Evolutionary conservation across 92 coral and sea anemone species (phyloP), one percentile per base, ranked within the genome.

Genomic region (Umimayanthus kanabou): DNA sequence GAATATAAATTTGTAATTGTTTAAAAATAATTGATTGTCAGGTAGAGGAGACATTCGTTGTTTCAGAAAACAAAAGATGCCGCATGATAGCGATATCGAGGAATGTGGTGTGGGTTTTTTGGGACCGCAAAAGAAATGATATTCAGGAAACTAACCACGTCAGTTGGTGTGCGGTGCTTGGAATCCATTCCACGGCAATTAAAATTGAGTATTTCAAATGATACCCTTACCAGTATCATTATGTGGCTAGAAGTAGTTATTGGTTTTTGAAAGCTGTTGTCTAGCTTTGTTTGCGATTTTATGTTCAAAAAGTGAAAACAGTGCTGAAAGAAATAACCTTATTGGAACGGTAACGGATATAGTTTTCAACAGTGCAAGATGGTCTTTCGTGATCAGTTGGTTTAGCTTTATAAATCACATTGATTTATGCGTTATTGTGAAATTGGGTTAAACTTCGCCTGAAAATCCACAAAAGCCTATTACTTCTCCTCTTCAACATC

Each of bases 41-140:
- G 61, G 28, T 8, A 20, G 23, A 73, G 55, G 65, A 75, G 77
- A 6, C 20, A 43, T 23, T 16, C 65, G 78, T 83, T 83, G 87
- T 71, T 70, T 70, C 77, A 83, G 45, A 70, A 82, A 69, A 83
- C 87, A 83, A 83, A 70, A 49, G 77, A 43, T 83, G 16, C 67
- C 40, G 69, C 77, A 45, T 47, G 49, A 70, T 71, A 81, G 39
- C 20, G 53, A 81, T 13, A 61, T 81, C 55, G 45, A 39, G 79
- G 79, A 75, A 75, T 75, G 50, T 33, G 4, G 79, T 75, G 16
- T 20, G 42, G 42, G 22, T 18, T 20, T n/a, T 37, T 37, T 20
- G 79, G 42, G 47, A 39, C 53, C 53, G 25, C 79, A 75, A 39
- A 11, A 74, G 79, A 74, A 7, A 16, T n/a, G 69, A 13, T 39